Conservation (phyloP, 2,797 vertebrate genomes). For the Poliocrania exsul region DNA sequence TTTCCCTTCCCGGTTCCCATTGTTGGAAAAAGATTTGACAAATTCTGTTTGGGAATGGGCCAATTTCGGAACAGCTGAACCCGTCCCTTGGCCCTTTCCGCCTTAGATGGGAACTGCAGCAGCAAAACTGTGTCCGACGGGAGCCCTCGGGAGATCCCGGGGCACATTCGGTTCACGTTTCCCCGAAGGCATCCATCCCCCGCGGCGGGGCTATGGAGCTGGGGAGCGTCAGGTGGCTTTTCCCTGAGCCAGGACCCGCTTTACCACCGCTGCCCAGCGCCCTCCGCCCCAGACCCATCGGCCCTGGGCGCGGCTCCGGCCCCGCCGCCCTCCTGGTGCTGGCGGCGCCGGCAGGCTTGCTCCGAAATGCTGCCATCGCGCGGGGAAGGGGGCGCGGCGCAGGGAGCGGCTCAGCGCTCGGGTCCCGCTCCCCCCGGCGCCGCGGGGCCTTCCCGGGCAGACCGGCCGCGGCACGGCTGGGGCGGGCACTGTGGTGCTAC, state of each 20-base stretch:
- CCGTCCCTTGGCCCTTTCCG: fast-evolving
- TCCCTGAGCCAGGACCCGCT: not conserved
- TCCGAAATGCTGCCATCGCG: conserved; percentile 41
- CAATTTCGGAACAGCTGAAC: fast-evolving
- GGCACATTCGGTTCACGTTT: fast-evolving
- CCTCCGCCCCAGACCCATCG: too few species aligned
- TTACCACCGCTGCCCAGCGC: not conserved
- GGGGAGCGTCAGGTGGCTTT: fast-evolving
- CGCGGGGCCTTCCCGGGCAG: not conserved
- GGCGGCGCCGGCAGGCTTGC: not conserved
- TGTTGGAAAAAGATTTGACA: fast-evolving
- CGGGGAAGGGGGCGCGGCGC: not conserved
- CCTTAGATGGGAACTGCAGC: fast-evolving
- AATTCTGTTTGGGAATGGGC: not conserved
- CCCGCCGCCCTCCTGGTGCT: too few species aligned
- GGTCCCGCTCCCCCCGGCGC: not conserved
- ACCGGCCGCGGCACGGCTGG: not conserved
- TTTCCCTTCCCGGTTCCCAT: not conserved
- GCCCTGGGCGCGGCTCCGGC: too few species aligned
- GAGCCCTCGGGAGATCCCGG: fast-evolving
- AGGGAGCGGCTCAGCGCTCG: not conserved
- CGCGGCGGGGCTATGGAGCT: fast-evolving
- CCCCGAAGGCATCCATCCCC: fast-evolving
- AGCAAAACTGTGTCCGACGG: fast-evolving
- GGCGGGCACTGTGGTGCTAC: not conserved